These are phyloP conservation scores for Calephelis nemesis DNA, from an alignment of 1,140 invertebrate species.

Conservation along the genomic window DNA sequence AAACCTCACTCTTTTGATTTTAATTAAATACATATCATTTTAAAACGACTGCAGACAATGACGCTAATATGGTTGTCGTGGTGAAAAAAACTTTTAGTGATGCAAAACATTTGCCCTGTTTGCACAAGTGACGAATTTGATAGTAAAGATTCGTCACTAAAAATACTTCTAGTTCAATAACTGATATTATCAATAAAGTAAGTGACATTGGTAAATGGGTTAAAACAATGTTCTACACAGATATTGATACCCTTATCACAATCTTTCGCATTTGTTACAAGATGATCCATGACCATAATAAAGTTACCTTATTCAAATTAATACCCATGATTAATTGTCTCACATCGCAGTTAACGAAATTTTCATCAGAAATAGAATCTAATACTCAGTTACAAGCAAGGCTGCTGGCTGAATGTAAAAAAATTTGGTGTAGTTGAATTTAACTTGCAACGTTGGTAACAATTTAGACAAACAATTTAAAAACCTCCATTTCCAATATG, in stretches of 20 bases:
- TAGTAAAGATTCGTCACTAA: not conserved
- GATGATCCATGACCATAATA: too few species aligned
- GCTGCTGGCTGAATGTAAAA: conserved; percentile 20
- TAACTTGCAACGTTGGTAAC: conserved; percentile 24
- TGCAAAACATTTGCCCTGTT: not conserved
- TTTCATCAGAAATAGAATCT: conserved; percentile 27
- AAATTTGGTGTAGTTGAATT: conserved; percentile 26
- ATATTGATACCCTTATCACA: too few species aligned
- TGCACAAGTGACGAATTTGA: not conserved
- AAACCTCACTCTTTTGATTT: too few species aligned
- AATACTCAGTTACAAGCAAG: conserved; percentile 25
- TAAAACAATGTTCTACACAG: not conserved
- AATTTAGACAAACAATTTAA: not conserved
- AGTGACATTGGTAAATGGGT: not conserved
- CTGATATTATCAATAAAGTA: conserved; percentile 5
- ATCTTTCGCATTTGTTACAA: too few species aligned
- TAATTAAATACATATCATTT: too few species aligned
- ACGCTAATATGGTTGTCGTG: not conserved
- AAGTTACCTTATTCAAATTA: too few species aligned
- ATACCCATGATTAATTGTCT: conserved; percentile 31
- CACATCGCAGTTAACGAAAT: conserved; percentile 30
- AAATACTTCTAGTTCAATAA: not conserved
- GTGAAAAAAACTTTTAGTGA: not conserved
- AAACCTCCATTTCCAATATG: not conserved
- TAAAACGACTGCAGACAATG: not conserved